Evolutionary conservation across 2,797 vertebrate species (phyloP).

Genomic region (Micropoecilia bifurca): DNA sequence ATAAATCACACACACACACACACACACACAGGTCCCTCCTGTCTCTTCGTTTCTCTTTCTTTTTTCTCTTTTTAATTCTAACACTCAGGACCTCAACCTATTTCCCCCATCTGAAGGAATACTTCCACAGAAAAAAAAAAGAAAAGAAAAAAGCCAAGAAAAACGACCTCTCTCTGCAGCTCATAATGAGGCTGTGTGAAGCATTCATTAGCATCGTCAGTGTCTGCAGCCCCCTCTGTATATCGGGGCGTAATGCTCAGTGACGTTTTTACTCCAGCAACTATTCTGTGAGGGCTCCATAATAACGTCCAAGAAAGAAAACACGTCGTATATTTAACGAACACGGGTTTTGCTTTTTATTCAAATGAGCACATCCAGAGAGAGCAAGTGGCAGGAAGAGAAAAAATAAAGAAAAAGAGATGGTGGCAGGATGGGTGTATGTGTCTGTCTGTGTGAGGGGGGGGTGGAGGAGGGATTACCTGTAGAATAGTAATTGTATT

Average conservation of each 20-base stretch:
- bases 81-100: slow-evolving; percentile 35
- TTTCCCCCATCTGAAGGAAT: slow-evolving; percentile 57
- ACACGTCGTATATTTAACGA: slow-evolving; percentile 73
- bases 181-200: slow-evolving; percentile 78
- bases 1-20: slow-evolving; percentile 47
- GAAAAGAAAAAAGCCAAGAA: slow-evolving; percentile 67
- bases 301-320: slow-evolving; percentile 73
- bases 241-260: slow-evolving; percentile 69
- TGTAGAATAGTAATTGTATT: slow-evolving; percentile 76
- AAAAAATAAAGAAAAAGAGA: neutral
- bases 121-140: slow-evolving; percentile 66
- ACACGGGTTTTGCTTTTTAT: slow-evolving; percentile 66
- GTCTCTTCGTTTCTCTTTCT: slow-evolving; percentile 16
- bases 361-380: slow-evolving; percentile 76
- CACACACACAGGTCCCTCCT: slow-evolving; percentile 28
- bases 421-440: slow-evolving; percentile 15
- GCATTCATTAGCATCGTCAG: slow-evolving; percentile 79
- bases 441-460: too few relatives aligned
- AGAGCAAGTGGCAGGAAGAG: slow-evolving; percentile 13
- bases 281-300: slow-evolving; percentile 72
- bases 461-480: slow-evolving; percentile 53
- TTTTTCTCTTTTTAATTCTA: slow-evolving; percentile 31
- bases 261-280: slow-evolving; percentile 74
- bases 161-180: slow-evolving; percentile 68
- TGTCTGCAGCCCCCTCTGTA: slow-evolving; percentile 65